These are phyloP conservation scores for Astyanax mexicanus DNA, from an alignment of 2,797 vertebrate genomes.

Conservation along the genomic window DNA sequence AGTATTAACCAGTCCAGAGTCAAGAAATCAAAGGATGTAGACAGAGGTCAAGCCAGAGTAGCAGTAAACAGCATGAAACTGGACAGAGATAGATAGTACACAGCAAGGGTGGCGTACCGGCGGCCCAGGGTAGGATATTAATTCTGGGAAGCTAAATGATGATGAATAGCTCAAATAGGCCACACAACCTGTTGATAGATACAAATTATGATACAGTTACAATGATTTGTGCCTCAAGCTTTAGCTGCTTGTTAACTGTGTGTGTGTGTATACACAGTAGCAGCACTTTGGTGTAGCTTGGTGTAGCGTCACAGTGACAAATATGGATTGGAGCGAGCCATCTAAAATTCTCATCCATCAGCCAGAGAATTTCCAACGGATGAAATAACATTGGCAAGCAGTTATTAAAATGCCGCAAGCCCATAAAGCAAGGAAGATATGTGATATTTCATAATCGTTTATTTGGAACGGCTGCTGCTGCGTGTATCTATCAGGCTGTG, in stretches of 20 bases:
- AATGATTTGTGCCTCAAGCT: constrained; percentile 20
- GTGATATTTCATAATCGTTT: constrained; percentile 34
- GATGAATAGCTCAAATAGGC: constrained; percentile 34
- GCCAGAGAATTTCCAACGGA: not conserved
- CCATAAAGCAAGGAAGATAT: not conserved
- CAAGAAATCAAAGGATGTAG: not conserved
- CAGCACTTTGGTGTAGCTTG: not conserved
- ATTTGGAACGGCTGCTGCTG: not conserved
- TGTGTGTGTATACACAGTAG: not conserved
- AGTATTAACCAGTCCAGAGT: not conserved
- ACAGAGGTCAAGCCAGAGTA: constrained; percentile 13
- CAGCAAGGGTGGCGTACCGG: not conserved
- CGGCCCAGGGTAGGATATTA: constrained; percentile 39
- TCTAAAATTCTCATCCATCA: constrained; percentile 16
- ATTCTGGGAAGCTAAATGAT: constrained; percentile 35
- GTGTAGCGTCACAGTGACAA: constrained; percentile 22
- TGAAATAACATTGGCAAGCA: constrained; percentile 22
- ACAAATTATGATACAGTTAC: constrained; percentile 17
- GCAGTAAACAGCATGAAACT: constrained; percentile 18
- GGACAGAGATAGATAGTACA: constrained; percentile 33
- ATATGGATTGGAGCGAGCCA: not conserved
- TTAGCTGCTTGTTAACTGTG: constrained; percentile 22
- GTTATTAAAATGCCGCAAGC: constrained; percentile 9
- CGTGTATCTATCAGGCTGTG: constrained; percentile 15
- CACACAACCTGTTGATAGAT: constrained; percentile 18